Evolutionary conservation across 2,797 vertebrate genomes (phyloP).

Genomic region (Petrocephalus schoutedeni): DNA sequence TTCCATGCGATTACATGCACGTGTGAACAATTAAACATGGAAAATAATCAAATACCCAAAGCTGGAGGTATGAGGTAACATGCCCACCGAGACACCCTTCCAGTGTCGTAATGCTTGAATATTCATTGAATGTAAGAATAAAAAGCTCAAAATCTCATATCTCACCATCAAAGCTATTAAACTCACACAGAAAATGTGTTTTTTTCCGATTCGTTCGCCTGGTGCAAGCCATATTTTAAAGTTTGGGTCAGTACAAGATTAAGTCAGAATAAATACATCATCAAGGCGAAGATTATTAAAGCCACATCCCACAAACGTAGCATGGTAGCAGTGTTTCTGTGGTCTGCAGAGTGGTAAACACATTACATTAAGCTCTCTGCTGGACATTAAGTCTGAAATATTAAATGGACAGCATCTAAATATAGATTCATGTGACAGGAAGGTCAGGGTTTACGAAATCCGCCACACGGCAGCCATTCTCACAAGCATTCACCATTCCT

Average conservation of each 20-base stretch:
- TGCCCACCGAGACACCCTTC: background rate
- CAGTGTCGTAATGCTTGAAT: background rate
- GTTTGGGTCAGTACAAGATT: conserved; percentile 46
- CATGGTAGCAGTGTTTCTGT: conserved; percentile 22
- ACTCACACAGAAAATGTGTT: background rate
- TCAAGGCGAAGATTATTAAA: conserved; percentile 18
- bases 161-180: background rate
- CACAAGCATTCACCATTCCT: background rate
- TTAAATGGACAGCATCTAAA: conserved; percentile 23
- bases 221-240: conserved; percentile 43
- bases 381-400: conserved; percentile 21
- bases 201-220: conserved; percentile 35
- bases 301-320: background rate
- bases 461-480: background rate
- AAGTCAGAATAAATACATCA: conserved; percentile 36
- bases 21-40: background rate
- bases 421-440: conserved; percentile 5
- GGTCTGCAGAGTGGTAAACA: background rate
- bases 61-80: background rate
- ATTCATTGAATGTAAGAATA: background rate
- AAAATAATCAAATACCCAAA: background rate
- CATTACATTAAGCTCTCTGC: conserved; percentile 12
- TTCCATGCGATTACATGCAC: background rate
- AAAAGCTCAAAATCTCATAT: conserved; percentile 20
- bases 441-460: conserved; percentile 1